Evolutionary conservation across 2,113 vertebrate species (phyloP).

Genomic region (Callocephalon fimbriatum): DNA sequence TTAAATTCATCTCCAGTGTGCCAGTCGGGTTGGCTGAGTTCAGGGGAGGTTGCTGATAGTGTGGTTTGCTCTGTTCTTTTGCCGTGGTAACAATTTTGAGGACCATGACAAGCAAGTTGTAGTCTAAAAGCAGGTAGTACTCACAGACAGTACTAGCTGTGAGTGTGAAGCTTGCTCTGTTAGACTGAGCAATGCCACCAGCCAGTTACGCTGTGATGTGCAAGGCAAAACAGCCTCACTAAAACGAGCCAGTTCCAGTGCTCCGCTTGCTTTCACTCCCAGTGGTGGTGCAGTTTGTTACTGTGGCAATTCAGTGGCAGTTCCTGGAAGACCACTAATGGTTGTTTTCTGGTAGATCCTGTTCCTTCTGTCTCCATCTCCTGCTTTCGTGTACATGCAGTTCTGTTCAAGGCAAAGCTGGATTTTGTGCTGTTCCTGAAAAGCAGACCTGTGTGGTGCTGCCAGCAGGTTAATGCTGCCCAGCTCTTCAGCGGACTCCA

Average conservation of each 20-base stretch:
- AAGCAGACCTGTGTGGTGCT: neutral
- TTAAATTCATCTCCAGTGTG: neutral
- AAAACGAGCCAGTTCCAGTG: neutral
- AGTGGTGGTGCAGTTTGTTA: neutral
- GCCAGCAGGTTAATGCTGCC: neutral
- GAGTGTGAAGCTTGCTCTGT: neutral
- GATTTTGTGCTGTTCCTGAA: neutral
- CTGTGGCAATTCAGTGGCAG: neutral
- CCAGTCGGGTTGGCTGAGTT: neutral
- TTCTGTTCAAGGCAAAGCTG: neutral
- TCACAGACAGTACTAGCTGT: neutral
- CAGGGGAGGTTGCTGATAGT: neutral
- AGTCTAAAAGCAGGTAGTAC: neutral
- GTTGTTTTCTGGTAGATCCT: neutral
- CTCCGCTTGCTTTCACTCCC: neutral
- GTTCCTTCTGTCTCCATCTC: neutral
- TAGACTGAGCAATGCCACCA: neutral
- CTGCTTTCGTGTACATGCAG: neutral
- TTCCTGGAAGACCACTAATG: neutral
- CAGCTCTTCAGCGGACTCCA: neutral
- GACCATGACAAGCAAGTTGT: neutral
- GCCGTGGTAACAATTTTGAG: neutral
- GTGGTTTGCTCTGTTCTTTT: neutral
- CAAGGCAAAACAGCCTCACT: neutral
- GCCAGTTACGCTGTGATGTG: neutral